These are phyloP conservation scores for Ceratitis capitata DNA, from an alignment of 1,140 invertebrate species.

Conservation along the genomic window DNA sequence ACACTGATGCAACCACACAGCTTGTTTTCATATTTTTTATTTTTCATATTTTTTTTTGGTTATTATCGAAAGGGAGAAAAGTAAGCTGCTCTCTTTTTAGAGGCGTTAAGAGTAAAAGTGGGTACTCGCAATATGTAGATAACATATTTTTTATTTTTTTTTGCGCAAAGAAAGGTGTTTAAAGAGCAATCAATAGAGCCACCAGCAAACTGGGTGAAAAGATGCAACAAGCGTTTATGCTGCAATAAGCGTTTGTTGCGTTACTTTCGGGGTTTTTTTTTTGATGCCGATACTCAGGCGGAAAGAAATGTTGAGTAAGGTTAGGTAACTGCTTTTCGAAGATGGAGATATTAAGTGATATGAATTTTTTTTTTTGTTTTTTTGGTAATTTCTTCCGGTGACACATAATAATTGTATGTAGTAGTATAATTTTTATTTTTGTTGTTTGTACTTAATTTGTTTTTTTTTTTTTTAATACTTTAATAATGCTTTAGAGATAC, in stretches of 20 bases:
- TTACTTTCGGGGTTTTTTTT: background rate
- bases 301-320: constrained; percentile 1
- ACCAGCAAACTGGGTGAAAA: background rate
- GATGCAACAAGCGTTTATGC: constrained; percentile 30
- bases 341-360: background rate
- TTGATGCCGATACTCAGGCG: background rate
- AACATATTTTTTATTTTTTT: background rate
- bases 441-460: too few relatives aligned
- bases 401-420: too few relatives aligned
- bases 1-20: too few relatives aligned
- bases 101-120: background rate
- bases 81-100: background rate
- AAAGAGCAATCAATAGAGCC: background rate
- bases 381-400: too few relatives aligned
- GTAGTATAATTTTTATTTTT: too few relatives aligned
- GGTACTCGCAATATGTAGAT: background rate
- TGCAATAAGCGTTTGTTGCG: background rate
- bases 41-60: too few relatives aligned
- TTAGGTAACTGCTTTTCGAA: background rate
- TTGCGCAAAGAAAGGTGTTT: background rate
- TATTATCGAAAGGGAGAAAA: background rate
- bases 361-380: background rate
- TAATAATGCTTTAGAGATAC: too few relatives aligned
- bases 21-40: too few relatives aligned
- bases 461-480: too few relatives aligned